phyloP scores from a whole-genome alignment of 37 sponge, comb jelly and placozoan species.

The Ephydatia muelleri region DNA sequence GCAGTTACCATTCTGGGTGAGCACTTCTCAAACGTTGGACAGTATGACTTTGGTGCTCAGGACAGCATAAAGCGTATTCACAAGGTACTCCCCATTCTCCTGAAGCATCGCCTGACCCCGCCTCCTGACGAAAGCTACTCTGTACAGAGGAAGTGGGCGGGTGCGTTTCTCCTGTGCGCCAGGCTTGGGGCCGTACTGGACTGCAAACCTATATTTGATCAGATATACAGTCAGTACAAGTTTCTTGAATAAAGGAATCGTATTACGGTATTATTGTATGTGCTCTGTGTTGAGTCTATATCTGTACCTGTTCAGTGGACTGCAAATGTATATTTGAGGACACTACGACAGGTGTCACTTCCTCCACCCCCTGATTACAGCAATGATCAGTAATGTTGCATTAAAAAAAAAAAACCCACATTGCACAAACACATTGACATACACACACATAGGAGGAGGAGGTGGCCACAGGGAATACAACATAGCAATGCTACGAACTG shows the following conservation, averaged over 20 bases:
- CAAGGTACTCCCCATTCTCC: slow-evolving; percentile 68
- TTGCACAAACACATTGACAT: neutral
- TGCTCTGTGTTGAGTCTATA: neutral
- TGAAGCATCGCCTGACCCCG: slow-evolving; percentile 82
- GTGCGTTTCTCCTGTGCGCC: slow-evolving; percentile 85
- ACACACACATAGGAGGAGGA: neutral
- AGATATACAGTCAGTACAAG: slow-evolving; percentile 46
- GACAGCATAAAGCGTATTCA: slow-evolving; percentile 71
- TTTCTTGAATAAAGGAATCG: neutral
- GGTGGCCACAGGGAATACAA: neutral
- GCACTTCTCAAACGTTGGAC: slow-evolving; percentile 61
- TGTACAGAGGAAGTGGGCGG: slow-evolving; percentile 88
- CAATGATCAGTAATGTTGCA: neutral
- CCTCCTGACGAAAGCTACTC: slow-evolving; percentile 95
- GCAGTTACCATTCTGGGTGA: slow-evolving; percentile 81
- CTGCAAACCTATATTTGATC: slow-evolving; percentile 76
- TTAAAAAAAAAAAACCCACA: too few relatives aligned
- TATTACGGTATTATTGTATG: neutral
- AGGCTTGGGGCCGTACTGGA: slow-evolving; percentile 69
- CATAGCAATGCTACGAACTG: neutral
- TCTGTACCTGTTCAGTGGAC: too few relatives aligned
- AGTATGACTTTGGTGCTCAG: slow-evolving; percentile 79
- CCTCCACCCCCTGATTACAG: neutral
- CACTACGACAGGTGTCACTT: neutral
- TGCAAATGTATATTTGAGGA: too few relatives aligned